Evolutionary conservation across 2,797 vertebrate species (phyloP), one percentile per base, ranked within the genome.

Genomic region (Pelodytes ibericus): DNA sequence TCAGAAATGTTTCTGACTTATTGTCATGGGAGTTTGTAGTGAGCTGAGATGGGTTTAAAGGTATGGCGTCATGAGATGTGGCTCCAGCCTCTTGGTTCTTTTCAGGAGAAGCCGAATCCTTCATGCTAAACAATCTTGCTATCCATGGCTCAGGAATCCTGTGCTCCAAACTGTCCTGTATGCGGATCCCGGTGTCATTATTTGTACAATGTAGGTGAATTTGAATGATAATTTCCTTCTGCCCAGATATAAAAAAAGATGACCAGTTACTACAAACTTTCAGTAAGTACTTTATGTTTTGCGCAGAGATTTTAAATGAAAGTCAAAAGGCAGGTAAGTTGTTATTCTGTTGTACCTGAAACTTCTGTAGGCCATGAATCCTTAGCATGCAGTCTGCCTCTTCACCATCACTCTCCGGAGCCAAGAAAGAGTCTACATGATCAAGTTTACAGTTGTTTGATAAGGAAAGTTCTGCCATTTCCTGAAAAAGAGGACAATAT

Each of bases 351-450:
- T 25, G 16, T 80, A 96, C 95, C 92, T 90, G 86, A 3, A 94
- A 90, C 76, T 87, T 95, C 82, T 96, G 95, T 56, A 96, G 91
- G 73, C 87, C 89, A 18, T 89, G 92, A 36, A 96, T 89, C 74
- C 90, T 88, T 25, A 95, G 73, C 70, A 85, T 77, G 0, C 87
- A 90, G 82, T 94, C 92, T 18, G 87, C 78, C 61, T 87, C 87
- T 30, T 90, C 78, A 58, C 61, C 78, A 18, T 82, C 81, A 53
- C 70, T 87, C 5, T 89, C 70, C 0, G 81, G 77, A 5, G 81
- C 2, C 0, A 95, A 80, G 10, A 95, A 85, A 51, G 88, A 88
- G 69, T 94, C 90, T 81, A 93, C 86, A 0, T 90, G 91, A 3
- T 90, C 87, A 27, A 88, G 88, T 25, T 27, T 72, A 60, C 82